Evolutionary conservation across 2,797 vertebrate genomes (phyloP), one percentile per base, ranked within the genome.

Genomic region (Mionectes olivaceus): DNA sequence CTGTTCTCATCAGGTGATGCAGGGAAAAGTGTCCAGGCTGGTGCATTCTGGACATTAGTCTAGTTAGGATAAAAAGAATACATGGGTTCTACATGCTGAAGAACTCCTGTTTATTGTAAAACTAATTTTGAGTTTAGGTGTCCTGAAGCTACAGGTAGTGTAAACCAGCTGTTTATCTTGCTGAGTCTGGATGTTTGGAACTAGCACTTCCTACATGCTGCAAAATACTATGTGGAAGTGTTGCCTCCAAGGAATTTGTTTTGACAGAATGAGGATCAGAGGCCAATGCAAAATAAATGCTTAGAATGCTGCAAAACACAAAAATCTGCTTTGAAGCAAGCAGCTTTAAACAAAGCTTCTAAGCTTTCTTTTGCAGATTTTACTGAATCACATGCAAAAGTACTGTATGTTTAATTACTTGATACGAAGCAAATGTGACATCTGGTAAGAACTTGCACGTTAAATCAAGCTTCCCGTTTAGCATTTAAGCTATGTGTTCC

Each of bases 301-400:
- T 89, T 90, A 76, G 86, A 81, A 77, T 84, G 35, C 93, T 88
- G 76, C 69, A 89, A 83, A 89, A 85, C 65, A 89, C 49, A 94
- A 64, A 96, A 96, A 95, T 96, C 94, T 96, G 55, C 93, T 94
- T 96, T 94, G 85, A 91, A 95, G 91, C 88, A 96, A 95, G 92
- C 91, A 90, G 95, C 94, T 96, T 96, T 96, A 94, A 96, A 93
- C 70, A 95, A 92, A 96, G 96, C 93, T 94, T 87, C 83, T 95
- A 94, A 96, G 78, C 94, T 94, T 96, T 92, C 47, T 83, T 55
- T 92, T 47, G 89, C 81, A 94, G 94, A 94, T 89, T 96, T 93
- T 92, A 90, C 75, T 94, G 90, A 96, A 90, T 89, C 91, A 56
- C 75, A 82, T 94, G 68, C 64, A 86, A 79, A 96, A 95, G 79